A percentile compares a stretch with the other conserved stretches of the same genome.
Evolutionary conservation across 2,797 vertebrate genomes (phyloP).

Genomic region (Thunnus albacares): DNA sequence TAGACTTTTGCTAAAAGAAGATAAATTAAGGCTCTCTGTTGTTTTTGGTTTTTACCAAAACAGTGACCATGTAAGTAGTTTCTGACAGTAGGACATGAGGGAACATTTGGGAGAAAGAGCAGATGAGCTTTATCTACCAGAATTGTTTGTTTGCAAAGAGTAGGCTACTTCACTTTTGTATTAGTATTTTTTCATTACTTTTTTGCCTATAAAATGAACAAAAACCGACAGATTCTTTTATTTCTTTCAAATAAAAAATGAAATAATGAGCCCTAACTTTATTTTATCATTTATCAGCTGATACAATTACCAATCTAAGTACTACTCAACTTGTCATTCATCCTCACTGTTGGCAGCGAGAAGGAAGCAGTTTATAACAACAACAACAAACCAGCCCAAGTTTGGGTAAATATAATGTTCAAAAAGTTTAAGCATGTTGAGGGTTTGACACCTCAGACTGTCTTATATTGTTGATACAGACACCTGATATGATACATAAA

Average conservation of each 20-base stretch:
- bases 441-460: no score
- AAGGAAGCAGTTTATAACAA: no score
- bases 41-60: not conserved
- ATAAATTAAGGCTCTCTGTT: not conserved
- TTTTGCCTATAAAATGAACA: not conserved
- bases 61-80: no score
- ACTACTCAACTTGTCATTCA: no score
- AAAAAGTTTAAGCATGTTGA: not conserved
- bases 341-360: no score
- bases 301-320: no score
- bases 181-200: not conserved
- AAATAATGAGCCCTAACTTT: no score
- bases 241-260: not conserved
- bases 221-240: not conserved
- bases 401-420: not conserved
- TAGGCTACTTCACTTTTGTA: not conserved
- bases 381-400: no score
- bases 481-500: no score
- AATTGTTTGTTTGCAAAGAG: no score
- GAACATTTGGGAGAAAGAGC: not conserved
- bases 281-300: no score
- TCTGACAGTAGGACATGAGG: not conserved
- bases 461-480: no score
- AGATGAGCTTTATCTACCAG: not conserved
- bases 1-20: not conserved